phyloP scores from a whole-genome alignment of 2,113 vertebrate species.

The Tragelaphus buxtoni region DNA sequence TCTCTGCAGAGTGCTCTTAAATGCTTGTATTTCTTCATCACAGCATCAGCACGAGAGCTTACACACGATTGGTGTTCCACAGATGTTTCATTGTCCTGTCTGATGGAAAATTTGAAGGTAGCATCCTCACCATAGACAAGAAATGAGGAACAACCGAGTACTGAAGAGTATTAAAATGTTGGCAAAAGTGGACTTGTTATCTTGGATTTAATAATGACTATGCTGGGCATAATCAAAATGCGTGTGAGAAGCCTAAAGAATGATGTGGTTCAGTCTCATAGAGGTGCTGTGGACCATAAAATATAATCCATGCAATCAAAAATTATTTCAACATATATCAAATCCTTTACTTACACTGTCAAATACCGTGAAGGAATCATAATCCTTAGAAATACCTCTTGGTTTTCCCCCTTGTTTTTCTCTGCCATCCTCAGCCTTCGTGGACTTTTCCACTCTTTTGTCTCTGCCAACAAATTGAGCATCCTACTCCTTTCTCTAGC shows the following conservation, averaged over 20 bases:
- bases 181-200: not conserved
- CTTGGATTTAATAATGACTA: slow-evolving; percentile 25
- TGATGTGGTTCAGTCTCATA: not conserved
- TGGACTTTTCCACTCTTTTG: not conserved
- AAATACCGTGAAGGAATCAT: not conserved
- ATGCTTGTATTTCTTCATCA: not conserved
- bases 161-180: not conserved
- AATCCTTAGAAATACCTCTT: not conserved
- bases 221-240: not conserved
- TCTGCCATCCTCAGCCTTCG: not conserved
- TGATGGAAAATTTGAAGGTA: not conserved
- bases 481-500: too few species aligned
- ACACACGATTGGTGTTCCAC: not conserved
- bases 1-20: not conserved
- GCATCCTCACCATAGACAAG: not conserved
- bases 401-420: not conserved
- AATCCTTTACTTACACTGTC: not conserved
- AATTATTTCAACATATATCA: slow-evolving; percentile 1
- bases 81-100: not conserved
- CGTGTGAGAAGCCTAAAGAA: not conserved
- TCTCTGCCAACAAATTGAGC: not conserved
- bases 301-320: slow-evolving; percentile 30
- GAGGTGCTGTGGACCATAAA: slow-evolving; percentile 22
- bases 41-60: not conserved
- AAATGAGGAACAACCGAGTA: not conserved